Evolutionary conservation across 2,797 vertebrate genomes (phyloP).

Genomic region (Miichthys miiuy): DNA sequence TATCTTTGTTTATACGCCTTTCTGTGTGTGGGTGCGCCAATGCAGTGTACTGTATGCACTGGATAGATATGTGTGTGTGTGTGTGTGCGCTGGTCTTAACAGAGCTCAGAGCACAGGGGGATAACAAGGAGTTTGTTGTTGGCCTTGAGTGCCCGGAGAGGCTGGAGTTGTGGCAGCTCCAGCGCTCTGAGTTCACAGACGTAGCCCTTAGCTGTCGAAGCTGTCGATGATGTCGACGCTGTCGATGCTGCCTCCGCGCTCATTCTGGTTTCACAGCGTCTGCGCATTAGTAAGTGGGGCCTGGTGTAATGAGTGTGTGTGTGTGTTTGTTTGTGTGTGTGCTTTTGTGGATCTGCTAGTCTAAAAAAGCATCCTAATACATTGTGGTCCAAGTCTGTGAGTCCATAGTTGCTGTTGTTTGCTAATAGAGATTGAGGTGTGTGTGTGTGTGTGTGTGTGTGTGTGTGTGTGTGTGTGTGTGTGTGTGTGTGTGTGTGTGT

Average conservation of each 20-base stretch:
- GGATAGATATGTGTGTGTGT: slow-evolving; percentile 39
- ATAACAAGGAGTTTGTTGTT: slow-evolving; percentile 86
- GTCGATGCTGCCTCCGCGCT: slow-evolving; percentile 79
- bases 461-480: slow-evolving; percentile 33
- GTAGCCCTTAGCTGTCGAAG: slow-evolving; percentile 86
- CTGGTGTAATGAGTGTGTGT: slow-evolving; percentile 72
- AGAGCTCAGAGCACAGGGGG: slow-evolving; percentile 76
- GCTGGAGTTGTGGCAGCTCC: slow-evolving; percentile 82
- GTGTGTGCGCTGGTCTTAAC: slow-evolving; percentile 51
- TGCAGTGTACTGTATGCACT: slow-evolving; percentile 23
- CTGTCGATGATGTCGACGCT: slow-evolving; percentile 78
- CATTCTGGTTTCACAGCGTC: slow-evolving; percentile 76
- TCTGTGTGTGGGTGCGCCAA: slow-evolving; percentile 66
- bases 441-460: slow-evolving; percentile 22
- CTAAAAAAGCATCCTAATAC: slow-evolving; percentile 56
- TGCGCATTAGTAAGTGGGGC: slow-evolving; percentile 72
- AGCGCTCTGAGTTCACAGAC: slow-evolving; percentile 85
- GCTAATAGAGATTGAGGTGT: slow-evolving; percentile 35
- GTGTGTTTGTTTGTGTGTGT: slow-evolving; percentile 39
- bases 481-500: slow-evolving; percentile 16
- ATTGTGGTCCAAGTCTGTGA: slow-evolving; percentile 47
- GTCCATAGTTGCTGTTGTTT: slow-evolving; percentile 46
- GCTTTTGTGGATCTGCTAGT: slow-evolving; percentile 20
- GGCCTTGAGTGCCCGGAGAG: slow-evolving; percentile 83
- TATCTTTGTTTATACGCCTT: slow-evolving; percentile 53